A percentile compares a stretch with the other conserved stretches of the same genome.
Evolutionary conservation across 2,113 vertebrate species (phyloP).

Genomic region (Podilymbus podiceps): DNA sequence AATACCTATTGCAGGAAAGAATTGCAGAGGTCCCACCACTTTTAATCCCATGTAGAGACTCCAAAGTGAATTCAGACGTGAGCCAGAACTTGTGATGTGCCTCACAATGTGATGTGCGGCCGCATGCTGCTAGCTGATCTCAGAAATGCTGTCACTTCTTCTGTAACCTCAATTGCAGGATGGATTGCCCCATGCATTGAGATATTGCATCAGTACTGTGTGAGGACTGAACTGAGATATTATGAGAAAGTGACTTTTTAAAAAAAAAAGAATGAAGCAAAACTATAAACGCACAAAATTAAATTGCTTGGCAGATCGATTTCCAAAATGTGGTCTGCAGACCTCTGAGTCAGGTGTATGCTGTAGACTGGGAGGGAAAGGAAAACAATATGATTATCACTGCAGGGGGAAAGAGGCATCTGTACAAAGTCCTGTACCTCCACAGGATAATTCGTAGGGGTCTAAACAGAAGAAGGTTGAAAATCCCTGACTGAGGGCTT

Average conservation of each 20-base stretch:
- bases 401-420: background rate
- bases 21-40: background rate
- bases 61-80: background rate
- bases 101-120: background rate
- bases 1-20: background rate
- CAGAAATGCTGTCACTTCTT: background rate
- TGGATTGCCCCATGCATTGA: background rate
- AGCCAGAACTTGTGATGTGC: background rate
- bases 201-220: background rate
- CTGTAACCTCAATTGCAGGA: background rate
- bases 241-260: background rate
- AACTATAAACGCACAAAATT: background rate
- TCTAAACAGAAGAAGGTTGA: background rate
- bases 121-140: background rate
- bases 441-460: background rate
- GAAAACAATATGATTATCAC: background rate
- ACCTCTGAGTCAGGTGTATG: background rate
- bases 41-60: background rate
- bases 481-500: background rate
- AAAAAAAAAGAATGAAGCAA: background rate
- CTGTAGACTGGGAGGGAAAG: background rate
- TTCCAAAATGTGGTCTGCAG: background rate
- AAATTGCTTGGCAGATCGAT: background rate
- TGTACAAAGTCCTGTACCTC: background rate
- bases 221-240: background rate